These are phyloP conservation scores for Patiria miniata DNA, from an alignment of 35 echinoderm and acorn worm genomes.

Conservation along the genomic window DNA sequence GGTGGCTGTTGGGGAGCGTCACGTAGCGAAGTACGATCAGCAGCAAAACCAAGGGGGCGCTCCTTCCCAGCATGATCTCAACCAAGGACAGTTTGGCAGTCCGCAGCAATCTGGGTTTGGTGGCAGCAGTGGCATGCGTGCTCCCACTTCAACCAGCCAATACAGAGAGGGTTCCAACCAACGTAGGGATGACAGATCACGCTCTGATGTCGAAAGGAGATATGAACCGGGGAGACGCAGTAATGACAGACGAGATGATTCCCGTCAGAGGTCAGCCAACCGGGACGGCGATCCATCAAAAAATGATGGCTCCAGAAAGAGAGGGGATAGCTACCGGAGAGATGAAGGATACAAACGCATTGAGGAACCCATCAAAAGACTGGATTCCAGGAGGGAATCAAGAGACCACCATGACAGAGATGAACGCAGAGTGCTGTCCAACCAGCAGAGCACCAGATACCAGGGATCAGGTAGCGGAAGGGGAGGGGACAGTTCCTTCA, in stretches of 20 bases:
- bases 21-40: constrained; percentile 19
- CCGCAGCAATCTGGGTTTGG: not conserved
- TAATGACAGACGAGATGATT: not conserved
- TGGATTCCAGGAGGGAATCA: not conserved
- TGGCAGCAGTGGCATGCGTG: not conserved
- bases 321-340: constrained; percentile 9
- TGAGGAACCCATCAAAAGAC: not conserved
- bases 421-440: constrained; percentile 5
- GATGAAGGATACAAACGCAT: constrained; percentile 1
- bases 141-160: not conserved
- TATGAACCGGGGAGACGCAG: not conserved
- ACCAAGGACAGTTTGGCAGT: not conserved
- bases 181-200: not conserved
- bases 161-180: not conserved
- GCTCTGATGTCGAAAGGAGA: not conserved
- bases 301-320: not conserved
- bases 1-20: not conserved
- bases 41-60: not conserved
- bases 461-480: not conserved
- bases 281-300: constrained; percentile 4
- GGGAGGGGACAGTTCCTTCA: constrained; percentile 4
- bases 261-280: constrained; percentile 7
- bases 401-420: constrained; percentile 8
- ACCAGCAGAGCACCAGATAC: not conserved
- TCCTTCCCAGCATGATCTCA: not conserved